Evolutionary conservation across 2,113 vertebrate genomes (phyloP), one percentile per base, ranked within the genome.

Genomic region (Petrocephalus microphthalmus): DNA sequence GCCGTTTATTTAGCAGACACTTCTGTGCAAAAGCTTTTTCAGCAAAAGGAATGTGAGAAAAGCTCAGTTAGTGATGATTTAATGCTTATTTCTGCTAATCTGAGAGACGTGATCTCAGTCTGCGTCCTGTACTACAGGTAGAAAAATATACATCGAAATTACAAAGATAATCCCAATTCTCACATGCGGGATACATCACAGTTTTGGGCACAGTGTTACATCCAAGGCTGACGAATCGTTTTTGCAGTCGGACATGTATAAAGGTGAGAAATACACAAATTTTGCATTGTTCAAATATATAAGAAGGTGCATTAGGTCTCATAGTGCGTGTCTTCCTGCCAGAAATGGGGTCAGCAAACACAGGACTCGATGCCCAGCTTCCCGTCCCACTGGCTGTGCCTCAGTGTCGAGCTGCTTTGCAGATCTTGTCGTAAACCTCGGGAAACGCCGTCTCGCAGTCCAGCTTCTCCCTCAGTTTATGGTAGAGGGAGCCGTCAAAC

Each of bases 361-460:
- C 22, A 2, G 17, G 51, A 29, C 4, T 52, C 1, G n/a, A 42
- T 0, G 11, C 53, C 2, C 11, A 57, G 60, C n/a, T 33, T 45
- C 45, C 45, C 3, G 51, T 4, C n/a, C 82, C 1, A 47, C 47
- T 52, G 37, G 74, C 1, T 8, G 37, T 1, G 10, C 88, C 88
- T 99, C 94, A 99, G 94, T 98, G 98, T 91, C 98, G 95, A 0
- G 98, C 98, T 1, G 98, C 95, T 95, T 99, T 99, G 94, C 97
- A 99, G 94, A 99, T 97, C 96, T 99, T 99, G 94, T 99, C 96
- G 2, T 98, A 99, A 81, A 99, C 98, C 92, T 99, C 98, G 0
- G 98, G 98, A 92, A 99, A 99, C 87, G 98, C 98, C 0, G 96
- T 95, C 89, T 96, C 95, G 93, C 98, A 99, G 74, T 95, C 94